Evolutionary conservation across 2,888 invertebrate genomes (phyloP).

Genomic region (Protophormia terraenovae): DNA sequence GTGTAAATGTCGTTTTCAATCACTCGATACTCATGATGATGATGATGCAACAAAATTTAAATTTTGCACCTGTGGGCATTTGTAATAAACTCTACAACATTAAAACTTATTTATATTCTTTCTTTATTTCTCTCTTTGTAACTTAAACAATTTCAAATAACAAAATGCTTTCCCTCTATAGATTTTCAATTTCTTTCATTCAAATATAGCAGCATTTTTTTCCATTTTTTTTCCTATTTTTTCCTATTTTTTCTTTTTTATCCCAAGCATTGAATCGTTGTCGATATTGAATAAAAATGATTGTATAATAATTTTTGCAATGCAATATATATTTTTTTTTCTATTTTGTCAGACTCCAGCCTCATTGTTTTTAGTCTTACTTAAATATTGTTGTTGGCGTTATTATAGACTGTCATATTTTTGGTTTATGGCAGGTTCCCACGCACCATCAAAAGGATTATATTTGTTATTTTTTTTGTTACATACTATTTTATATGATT

Average conservation of each 20-base stretch:
- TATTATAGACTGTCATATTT: constrained; percentile 8
- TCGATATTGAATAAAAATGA: constrained; percentile 16
- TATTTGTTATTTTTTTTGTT: not conserved
- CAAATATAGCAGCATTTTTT: not conserved
- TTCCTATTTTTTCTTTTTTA: too few relatives aligned
- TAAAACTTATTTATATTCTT: constrained; percentile 9
- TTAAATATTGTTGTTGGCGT: not conserved
- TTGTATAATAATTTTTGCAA: constrained; percentile 26
- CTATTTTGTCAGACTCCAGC: not conserved
- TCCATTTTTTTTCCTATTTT: not conserved
- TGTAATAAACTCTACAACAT: not conserved
- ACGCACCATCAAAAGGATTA: constrained; percentile 51
- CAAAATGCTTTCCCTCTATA: constrained; percentile 4
- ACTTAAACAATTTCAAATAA: not conserved
- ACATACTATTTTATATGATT: not conserved
- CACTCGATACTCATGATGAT: not conserved
- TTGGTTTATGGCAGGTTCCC: constrained; percentile 48
- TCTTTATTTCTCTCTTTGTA: not conserved
- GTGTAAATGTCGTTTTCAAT: not conserved
- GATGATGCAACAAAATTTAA: constrained; percentile 39
- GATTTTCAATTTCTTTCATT: constrained; percentile 30
- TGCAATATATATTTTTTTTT: too few relatives aligned
- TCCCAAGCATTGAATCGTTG: constrained; percentile 9
- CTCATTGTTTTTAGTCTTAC: not conserved
- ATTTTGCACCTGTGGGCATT: constrained; percentile 43